Evolutionary conservation across 2,888 invertebrate species (phyloP).

Genomic region (Drosophila sordidapex): DNA sequence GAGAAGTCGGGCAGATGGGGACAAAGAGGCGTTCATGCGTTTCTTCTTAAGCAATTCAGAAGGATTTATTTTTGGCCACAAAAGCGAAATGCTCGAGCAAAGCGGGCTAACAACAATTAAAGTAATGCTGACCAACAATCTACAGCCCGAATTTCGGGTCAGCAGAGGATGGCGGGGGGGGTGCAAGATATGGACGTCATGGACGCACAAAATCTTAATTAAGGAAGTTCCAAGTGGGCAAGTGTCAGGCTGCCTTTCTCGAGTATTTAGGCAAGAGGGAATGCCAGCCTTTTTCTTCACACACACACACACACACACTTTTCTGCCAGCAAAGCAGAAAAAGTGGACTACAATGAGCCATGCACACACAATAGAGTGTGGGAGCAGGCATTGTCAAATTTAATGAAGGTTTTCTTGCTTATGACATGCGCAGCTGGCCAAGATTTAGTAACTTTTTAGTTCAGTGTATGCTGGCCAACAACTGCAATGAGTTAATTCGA

Average conservation of each 20-base stretch:
- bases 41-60: constrained; percentile 75
- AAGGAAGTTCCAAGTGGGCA: constrained; percentile 78
- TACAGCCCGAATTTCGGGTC: constrained; percentile 34
- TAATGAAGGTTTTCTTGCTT: constrained; percentile 79
- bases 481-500: constrained; percentile 77
- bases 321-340: constrained; percentile 65
- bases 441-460: constrained; percentile 61
- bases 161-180: constrained; percentile 42
- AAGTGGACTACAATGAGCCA: constrained; percentile 61
- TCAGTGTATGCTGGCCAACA: constrained; percentile 5
- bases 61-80: constrained; percentile 77
- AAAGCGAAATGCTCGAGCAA: constrained; percentile 71
- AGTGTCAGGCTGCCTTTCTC: constrained; percentile 46
- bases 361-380: constrained; percentile 18
- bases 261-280: constrained; percentile 2
- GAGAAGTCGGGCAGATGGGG: neutral
- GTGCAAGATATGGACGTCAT: constrained; percentile 12
- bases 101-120: constrained; percentile 77
- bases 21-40: constrained; percentile 72
- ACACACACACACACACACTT: constrained; percentile 35
- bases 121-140: constrained; percentile 77
- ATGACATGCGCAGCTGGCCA: constrained; percentile 70
- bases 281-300: constrained; percentile 43
- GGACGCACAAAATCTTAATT: constrained; percentile 80
- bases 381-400: constrained; percentile 71